phyloP scores from a whole-genome alignment of 2,888 invertebrate genomes.

The Eilema sororculum region DNA sequence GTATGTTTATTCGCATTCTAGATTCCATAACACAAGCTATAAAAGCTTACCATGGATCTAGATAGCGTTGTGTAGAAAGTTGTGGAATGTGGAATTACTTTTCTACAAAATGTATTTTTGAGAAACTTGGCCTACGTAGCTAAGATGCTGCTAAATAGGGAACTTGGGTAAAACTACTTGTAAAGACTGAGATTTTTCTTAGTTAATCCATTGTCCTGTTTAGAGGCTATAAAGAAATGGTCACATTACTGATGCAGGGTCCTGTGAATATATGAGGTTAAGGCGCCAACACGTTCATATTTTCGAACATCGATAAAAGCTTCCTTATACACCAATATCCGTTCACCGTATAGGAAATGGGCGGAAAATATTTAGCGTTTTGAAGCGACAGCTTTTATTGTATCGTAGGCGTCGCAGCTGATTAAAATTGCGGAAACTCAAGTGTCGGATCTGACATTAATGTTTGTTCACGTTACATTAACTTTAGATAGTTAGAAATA shows the following conservation, averaged over 20 bases:
- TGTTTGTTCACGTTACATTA: not conserved
- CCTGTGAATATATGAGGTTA: slow-evolving; percentile 37
- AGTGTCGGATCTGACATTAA: not conserved
- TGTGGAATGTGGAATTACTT: no score
- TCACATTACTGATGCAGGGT: slow-evolving; percentile 26
- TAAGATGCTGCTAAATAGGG: no score
- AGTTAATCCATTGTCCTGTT: not conserved
- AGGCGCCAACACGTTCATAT: slow-evolving; percentile 44
- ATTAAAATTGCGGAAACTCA: not conserved
- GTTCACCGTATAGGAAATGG: slow-evolving; percentile 55
- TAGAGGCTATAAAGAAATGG: slow-evolving; percentile 18
- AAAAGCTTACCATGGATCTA: no score
- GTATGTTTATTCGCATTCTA: no score
- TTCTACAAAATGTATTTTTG: no score
- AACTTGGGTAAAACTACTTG: no score
- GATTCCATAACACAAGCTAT: no score
- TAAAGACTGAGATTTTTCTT: no score
- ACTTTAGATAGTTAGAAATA: no score
- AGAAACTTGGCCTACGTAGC: no score
- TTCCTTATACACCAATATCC: slow-evolving; percentile 64
- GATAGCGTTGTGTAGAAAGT: no score
- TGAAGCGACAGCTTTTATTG: slow-evolving; percentile 18
- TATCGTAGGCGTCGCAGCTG: not conserved
- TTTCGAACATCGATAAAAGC: slow-evolving; percentile 57
- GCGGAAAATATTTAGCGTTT: slow-evolving; percentile 45